These are phyloP conservation scores for Megathymus violae DNA, from an alignment of 1,140 invertebrate species.

Conservation along the genomic window DNA sequence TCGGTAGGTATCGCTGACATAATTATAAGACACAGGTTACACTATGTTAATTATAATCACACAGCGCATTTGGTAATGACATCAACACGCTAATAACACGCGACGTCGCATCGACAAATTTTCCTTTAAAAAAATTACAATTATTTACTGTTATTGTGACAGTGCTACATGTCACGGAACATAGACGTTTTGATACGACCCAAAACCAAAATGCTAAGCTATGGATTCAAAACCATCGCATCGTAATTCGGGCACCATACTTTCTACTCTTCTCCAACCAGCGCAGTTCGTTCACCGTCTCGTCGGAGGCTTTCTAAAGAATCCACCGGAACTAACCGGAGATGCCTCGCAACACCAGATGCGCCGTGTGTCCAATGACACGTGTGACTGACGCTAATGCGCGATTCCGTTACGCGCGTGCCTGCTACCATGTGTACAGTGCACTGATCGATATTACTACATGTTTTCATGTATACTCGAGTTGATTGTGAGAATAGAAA, in stretches of 20 bases:
- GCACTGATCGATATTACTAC: background rate
- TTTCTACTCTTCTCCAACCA: background rate
- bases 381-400: conserved; percentile 54
- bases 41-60: too few species aligned
- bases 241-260: background rate
- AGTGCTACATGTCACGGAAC: too few species aligned
- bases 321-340: conserved; percentile 59
- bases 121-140: too few species aligned
- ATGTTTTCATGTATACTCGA: background rate
- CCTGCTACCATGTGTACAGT: conserved; percentile 37
- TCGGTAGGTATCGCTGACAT: too few species aligned
- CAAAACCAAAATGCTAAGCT: too few species aligned
- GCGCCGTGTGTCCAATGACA: conserved; percentile 48
- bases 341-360: conserved; percentile 45
- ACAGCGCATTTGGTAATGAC: too few species aligned
- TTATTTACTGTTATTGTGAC: too few species aligned
- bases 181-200: too few species aligned
- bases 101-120: too few species aligned
- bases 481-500: background rate
- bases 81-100: too few species aligned
- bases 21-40: too few species aligned
- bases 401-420: conserved; percentile 60
- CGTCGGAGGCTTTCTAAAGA: conserved; percentile 54
- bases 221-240: too few species aligned
- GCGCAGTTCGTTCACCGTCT: conserved; percentile 29